These are phyloP conservation scores for Momotus momota DNA, from an alignment of 2,797 vertebrate genomes.

Conservation along the genomic window DNA sequence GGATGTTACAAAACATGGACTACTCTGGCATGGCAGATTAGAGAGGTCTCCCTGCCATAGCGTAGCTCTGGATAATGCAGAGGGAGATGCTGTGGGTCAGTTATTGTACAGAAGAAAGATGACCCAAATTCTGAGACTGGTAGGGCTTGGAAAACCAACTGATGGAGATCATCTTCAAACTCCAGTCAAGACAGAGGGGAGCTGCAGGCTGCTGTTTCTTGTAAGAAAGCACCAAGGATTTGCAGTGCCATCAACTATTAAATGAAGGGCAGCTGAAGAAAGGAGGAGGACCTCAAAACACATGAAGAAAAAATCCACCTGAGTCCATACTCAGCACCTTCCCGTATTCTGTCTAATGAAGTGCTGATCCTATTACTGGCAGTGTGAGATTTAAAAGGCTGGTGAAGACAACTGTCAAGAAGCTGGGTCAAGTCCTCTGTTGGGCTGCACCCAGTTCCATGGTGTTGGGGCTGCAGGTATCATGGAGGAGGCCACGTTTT, in stretches of 20 bases:
- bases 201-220: background rate
- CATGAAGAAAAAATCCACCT: background rate
- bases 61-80: background rate
- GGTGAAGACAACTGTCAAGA: rapidly evolving
- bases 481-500: rapidly evolving
- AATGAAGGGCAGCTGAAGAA: background rate
- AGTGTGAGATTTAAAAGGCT: background rate
- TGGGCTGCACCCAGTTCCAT: background rate
- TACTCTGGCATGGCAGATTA: background rate
- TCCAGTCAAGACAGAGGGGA: background rate
- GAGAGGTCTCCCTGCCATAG: background rate
- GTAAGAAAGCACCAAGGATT: background rate
- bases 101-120: background rate
- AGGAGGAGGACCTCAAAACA: background rate
- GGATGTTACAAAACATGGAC: background rate
- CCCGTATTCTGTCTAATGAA: rapidly evolving
- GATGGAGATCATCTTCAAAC: background rate
- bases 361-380: background rate
- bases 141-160: background rate
- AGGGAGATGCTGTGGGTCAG: background rate
- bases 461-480: background rate
- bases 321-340: background rate
- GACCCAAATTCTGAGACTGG: background rate
- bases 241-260: background rate
- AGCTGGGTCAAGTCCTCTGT: background rate